phyloP scores from a whole-genome alignment of 2,888 invertebrate genomes.

The Bombyx huttoni region DNA sequence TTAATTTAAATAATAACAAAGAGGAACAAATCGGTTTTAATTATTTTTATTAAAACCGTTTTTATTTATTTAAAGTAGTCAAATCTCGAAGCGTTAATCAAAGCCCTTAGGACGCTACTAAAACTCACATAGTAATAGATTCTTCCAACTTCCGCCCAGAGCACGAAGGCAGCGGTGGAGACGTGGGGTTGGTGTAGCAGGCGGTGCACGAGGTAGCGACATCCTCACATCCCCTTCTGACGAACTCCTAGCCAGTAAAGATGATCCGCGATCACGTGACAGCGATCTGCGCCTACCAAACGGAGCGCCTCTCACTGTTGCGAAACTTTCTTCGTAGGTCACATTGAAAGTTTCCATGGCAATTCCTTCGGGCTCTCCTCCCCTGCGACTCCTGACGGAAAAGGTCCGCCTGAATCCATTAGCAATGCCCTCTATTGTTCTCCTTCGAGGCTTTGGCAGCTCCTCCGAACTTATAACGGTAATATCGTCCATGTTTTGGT shows the following conservation, averaged over 20 bases:
- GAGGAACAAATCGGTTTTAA: slow-evolving; percentile 29
- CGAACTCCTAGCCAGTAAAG: slow-evolving; percentile 75
- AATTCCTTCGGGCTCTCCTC: slow-evolving; percentile 49
- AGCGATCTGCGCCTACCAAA: slow-evolving; percentile 59
- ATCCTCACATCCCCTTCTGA: slow-evolving; percentile 79
- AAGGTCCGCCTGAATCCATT: slow-evolving; percentile 59
- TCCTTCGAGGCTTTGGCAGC: slow-evolving; percentile 46
- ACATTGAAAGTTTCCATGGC: slow-evolving; percentile 54
- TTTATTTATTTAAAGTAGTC: slow-evolving; percentile 4
- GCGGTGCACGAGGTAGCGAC: slow-evolving; percentile 44
- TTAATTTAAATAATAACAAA: slow-evolving; percentile 48
- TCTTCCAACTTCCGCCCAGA: slow-evolving; percentile 85
- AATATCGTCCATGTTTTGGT: slow-evolving; percentile 52
- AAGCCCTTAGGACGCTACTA: slow-evolving; percentile 32
- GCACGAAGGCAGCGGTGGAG: slow-evolving; percentile 81
- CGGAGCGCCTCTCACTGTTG: slow-evolving; percentile 57
- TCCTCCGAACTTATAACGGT: slow-evolving; percentile 64
- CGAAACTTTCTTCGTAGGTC: slow-evolving; percentile 48
- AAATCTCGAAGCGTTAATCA: slow-evolving; percentile 15
- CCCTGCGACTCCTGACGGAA: slow-evolving; percentile 43
- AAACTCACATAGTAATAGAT: slow-evolving; percentile 83
- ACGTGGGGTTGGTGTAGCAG: slow-evolving; percentile 55
- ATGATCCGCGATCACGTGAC: slow-evolving; percentile 63
- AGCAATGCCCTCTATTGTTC: slow-evolving; percentile 56
- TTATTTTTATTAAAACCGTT: too few relatives aligned